Percentiles rank a stretch among this genome's conserved stretches.
phyloP scores from a whole-genome alignment of 2,888 invertebrate genomes.

The Morinoia aosen region DNA sequence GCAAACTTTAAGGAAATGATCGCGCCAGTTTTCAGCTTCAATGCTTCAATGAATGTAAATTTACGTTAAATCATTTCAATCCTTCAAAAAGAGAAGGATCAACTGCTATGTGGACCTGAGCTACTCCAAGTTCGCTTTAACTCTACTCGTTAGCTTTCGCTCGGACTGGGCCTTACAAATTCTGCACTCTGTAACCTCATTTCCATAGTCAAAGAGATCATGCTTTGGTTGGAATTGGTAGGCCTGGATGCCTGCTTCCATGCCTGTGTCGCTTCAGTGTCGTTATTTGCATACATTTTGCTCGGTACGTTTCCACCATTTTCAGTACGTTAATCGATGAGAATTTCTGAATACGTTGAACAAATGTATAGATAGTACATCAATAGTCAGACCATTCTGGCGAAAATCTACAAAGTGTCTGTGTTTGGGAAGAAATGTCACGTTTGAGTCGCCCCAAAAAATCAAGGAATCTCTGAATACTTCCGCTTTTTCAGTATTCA shows the following conservation, averaged over 20 bases:
- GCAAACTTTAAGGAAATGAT: too few species aligned
- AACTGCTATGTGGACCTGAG: not conserved
- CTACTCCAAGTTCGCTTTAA: not conserved
- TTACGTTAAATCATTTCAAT: not conserved
- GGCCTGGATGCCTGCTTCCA: not conserved
- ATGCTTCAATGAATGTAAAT: not conserved
- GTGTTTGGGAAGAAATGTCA: not conserved
- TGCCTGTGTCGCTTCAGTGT: not conserved
- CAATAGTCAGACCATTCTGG: not conserved
- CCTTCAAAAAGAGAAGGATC: not conserved
- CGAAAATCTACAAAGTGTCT: not conserved
- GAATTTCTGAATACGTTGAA: not conserved
- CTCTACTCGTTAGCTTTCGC: not conserved
- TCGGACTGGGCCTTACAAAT: not conserved
- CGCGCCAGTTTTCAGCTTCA: too few species aligned
- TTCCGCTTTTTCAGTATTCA: not conserved
- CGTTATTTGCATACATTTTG: not conserved
- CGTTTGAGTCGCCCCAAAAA: not conserved
- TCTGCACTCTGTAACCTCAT: slow-evolving; percentile 2
- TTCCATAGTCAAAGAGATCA: slow-evolving; percentile 1
- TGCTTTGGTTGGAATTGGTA: not conserved
- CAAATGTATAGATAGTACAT: not conserved
- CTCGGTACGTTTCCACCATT: not conserved
- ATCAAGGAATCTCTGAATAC: not conserved
- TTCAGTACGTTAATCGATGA: not conserved